Percentiles rank a stretch among this genome's conserved stretches.
Evolutionary conservation across 2,888 invertebrate genomes (phyloP).

Genomic region (Drosophila mimica): DNA sequence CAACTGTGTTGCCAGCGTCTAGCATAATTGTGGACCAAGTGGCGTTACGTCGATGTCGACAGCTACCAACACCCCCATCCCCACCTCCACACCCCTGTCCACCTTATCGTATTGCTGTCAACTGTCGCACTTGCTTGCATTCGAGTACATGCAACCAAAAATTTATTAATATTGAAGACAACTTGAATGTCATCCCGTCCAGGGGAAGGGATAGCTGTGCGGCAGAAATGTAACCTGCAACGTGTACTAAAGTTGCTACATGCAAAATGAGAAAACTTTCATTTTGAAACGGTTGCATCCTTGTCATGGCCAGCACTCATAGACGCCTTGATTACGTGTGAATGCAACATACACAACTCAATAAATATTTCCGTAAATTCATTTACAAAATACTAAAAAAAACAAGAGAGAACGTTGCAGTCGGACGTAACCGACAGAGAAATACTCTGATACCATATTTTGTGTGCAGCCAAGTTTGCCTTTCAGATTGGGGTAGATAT

Average conservation of each 20-base stretch:
- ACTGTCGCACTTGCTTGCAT: slow-evolving; percentile 72
- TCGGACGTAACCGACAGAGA: no score
- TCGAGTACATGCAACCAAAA: slow-evolving; percentile 55
- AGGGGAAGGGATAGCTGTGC: not conserved
- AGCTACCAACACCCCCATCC: not conserved
- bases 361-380: not conserved
- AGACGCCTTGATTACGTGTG: not conserved
- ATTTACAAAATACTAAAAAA: no score
- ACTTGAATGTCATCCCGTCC: slow-evolving; percentile 55
- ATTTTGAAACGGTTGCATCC: not conserved
- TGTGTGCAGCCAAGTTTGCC: no score
- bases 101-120: slow-evolving; percentile 58
- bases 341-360: not conserved
- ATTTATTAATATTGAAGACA: slow-evolving; percentile 73
- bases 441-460: no score
- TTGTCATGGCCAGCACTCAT: not conserved
- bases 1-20: slow-evolving; percentile 49
- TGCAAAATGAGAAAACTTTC: not conserved
- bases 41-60: slow-evolving; percentile 50
- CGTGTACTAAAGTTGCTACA: not conserved
- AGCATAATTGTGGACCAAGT: slow-evolving; percentile 38
- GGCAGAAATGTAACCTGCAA: not conserved
- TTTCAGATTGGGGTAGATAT: no score
- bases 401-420: no score
- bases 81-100: not conserved